Conservation (phyloP, 2,888 invertebrate genomes). For the Trissolcus japonicus region DNA sequence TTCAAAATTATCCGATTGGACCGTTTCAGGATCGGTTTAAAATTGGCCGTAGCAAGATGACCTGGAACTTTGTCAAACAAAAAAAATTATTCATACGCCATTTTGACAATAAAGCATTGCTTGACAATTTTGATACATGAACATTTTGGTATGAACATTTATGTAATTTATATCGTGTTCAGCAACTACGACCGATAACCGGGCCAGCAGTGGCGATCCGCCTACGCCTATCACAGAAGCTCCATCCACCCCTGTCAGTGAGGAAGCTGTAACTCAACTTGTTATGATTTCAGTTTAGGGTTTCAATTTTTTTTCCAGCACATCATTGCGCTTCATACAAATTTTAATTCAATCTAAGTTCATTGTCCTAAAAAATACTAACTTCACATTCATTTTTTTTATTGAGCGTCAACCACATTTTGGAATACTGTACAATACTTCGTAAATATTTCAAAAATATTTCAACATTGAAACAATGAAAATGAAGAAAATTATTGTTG, state of each 20-base stretch:
- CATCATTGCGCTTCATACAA: not conserved
- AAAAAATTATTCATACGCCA: not conserved
- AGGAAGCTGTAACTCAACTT: constrained; percentile 66
- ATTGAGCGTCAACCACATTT: too few species aligned
- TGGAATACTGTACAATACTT: too few species aligned
- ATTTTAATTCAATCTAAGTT: not conserved
- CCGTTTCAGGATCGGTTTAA: not conserved
- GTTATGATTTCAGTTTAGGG: constrained; percentile 65
- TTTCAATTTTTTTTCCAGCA: constrained; percentile 22
- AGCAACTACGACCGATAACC: constrained; percentile 70
- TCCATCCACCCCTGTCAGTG: constrained; percentile 72
- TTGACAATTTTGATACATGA: not conserved
- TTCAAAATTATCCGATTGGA: not conserved
- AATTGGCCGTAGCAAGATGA: not conserved
- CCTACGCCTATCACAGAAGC: constrained; percentile 73
- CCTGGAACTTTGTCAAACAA: not conserved
- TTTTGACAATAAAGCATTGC: not conserved
- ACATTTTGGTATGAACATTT: not conserved
- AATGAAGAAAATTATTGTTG: too few species aligned
- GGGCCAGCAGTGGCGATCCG: constrained; percentile 69
- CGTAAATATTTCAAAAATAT: too few species aligned
- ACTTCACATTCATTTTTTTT: too few species aligned
- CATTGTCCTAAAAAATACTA: not conserved
- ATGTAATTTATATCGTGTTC: constrained; percentile 4
- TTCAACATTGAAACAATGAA: too few species aligned